Base-by-base conservation (phyloP, 1,140 invertebrate genomes). In the Caerostris darwini region DNA sequence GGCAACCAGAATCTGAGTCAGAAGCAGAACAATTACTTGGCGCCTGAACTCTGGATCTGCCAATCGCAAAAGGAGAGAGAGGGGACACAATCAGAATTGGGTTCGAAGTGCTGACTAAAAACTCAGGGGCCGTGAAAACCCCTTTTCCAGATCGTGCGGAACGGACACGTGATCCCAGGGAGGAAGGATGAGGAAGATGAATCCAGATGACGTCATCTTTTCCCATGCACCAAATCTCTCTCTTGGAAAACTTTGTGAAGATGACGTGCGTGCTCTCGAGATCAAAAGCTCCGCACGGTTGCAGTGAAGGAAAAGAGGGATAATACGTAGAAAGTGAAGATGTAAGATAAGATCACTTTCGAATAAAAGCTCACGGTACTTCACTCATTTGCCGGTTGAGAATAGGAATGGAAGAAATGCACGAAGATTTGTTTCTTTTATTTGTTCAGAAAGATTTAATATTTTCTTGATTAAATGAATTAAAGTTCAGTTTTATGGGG, bases 91-190 rank as follows among this genome's bases (percentile, higher is more conserved):
- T 85, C 56, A 56, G 83, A 85, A 85, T 85, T 34, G 56, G 58
- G 57, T 81, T 19, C 61, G 71, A 58, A 85, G 54, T 57, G 83
- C 56, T 57, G 83, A 85, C 83, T 85, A 59, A 85, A 85, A 85
- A 85, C 56, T 59, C 83, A 85, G 56, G 8, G 54, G 54, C 83
- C 83, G 83, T 85, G 83, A 85, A 85, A 85, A 85, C 83, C 83
- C 83, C 58, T 34, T 34, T 77, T 85, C 56, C 83, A 85, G 83
- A 85, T 85, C 83, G 83, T 85, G 56, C 57, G 83, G 83, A 59
- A 59, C 57, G 86, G n/a, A n/a, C 86, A 64, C 86, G 86, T 88
- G 86, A 88, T 64, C 86, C 34, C 12, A 88, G 61, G 86, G 71
- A 77, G 71, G 71, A 77, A 77, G 34, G 71, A 77, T 77, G 71